Evolutionary conservation across 1,140 invertebrate species (phyloP).

Genomic region (Achatina immaculata): DNA sequence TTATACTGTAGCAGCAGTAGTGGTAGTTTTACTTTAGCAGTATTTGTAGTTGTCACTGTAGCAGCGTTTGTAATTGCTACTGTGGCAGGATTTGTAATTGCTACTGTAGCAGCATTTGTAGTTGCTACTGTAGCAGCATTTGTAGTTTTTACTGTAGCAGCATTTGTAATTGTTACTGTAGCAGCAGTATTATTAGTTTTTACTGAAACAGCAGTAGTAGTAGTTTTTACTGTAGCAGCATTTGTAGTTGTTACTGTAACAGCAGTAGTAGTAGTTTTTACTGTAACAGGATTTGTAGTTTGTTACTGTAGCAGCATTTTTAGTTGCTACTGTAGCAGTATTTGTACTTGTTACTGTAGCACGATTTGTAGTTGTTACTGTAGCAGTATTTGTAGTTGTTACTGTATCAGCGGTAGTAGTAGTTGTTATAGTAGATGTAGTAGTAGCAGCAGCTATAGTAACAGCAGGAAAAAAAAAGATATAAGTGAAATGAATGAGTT

Average conservation of each 20-base stretch:
- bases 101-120: background rate
- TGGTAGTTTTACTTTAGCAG: no score
- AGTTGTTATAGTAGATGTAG: background rate
- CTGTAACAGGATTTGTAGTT: background rate
- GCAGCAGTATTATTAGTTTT: no score
- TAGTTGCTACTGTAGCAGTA: background rate
- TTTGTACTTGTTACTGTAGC: background rate
- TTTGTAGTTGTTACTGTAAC: background rate
- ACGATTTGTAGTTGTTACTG: background rate
- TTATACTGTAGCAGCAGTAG: background rate
- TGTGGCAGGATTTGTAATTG: background rate
- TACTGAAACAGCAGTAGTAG: background rate
- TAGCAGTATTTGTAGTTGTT: conserved; percentile 10
- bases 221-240: background rate
- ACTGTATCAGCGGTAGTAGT: conserved; percentile 13
- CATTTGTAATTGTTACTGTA: no score
- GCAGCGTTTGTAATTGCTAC: background rate
- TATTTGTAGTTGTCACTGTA: background rate
- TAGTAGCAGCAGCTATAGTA: background rate
- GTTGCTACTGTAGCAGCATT: background rate
- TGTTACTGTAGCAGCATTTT: background rate
- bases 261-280: background rate
- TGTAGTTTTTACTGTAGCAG: background rate
- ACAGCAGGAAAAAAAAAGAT: no score
- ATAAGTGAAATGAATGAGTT: no score